Conservation (phyloP, 64 coral and sea anemone species). For the Platygyra sinensis region DNA sequence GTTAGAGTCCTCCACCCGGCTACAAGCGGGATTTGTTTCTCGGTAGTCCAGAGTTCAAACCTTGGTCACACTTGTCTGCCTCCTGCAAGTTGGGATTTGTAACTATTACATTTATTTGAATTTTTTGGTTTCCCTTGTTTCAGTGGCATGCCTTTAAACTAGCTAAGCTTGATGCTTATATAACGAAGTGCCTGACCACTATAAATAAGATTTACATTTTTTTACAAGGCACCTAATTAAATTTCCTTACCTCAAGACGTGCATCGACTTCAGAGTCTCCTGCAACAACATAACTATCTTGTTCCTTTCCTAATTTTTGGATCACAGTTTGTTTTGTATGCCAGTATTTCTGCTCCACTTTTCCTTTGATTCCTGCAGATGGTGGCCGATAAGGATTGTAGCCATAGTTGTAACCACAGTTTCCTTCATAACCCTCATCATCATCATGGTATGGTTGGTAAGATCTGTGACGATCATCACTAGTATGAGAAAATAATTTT, state of each 20-base stretch:
- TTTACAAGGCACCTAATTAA: no score
- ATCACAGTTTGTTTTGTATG: conserved; percentile 93
- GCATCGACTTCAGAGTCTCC: conserved; percentile 99
- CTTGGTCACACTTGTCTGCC: no score
- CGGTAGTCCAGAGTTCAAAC: no score
- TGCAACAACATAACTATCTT: conserved; percentile 92
- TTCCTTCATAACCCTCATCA: conserved; percentile 69
- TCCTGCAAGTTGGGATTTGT: no score
- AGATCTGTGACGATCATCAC: conserved; percentile 48
- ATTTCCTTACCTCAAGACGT: conserved; percentile 71
- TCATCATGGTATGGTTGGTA: conserved; percentile 76
- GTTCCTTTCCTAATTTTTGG: conserved; percentile 93
- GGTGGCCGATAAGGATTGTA: conserved; percentile 91
- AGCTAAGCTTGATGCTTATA: no score
- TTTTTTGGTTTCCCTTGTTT: no score
- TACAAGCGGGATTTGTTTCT: no score
- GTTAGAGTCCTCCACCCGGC: no score
- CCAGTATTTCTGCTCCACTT: conserved; percentile 95
- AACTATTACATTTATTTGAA: no score
- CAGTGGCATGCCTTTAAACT: no score
- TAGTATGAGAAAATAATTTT: not conserved
- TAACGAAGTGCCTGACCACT: no score
- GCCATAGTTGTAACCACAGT: conserved; percentile 76
- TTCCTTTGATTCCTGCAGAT: conserved; percentile 79
- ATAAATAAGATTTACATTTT: no score